These are phyloP conservation scores for Eilema griseolum DNA, from an alignment of 2,888 invertebrate species.

Conservation along the genomic window DNA sequence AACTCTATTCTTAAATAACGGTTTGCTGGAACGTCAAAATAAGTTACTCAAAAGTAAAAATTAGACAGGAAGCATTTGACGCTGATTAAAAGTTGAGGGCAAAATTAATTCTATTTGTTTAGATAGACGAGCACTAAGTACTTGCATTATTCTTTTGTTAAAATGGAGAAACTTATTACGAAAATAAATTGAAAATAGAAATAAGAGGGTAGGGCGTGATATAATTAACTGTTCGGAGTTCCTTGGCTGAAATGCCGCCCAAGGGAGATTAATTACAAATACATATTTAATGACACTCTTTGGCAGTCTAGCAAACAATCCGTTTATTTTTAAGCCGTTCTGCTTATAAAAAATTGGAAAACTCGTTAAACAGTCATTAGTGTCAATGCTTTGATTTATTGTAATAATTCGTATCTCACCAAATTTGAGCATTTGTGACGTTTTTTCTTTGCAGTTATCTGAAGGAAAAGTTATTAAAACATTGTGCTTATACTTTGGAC, in stretches of 20 bases:
- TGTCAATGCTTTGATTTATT: neutral
- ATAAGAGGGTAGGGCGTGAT: neutral
- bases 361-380: neutral
- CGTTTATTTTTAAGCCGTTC: neutral
- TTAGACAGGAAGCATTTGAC: conserved; percentile 30
- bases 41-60: neutral
- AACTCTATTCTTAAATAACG: neutral
- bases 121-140: conserved; percentile 7
- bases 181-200: neutral
- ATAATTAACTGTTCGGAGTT: neutral
- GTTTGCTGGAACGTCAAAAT: neutral
- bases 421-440: too few relatives aligned
- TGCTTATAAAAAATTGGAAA: neutral
- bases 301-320: neutral
- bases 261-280: neutral
- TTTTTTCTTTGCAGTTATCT: too few relatives aligned
- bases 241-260: neutral
- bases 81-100: conserved; percentile 44
- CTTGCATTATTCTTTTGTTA: conserved; percentile 10
- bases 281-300: neutral
- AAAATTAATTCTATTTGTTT: conserved; percentile 40
- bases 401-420: neutral
- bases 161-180: neutral
- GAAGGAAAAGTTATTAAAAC: too few relatives aligned
- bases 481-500: too few relatives aligned